These are phyloP conservation scores for Cybosia mesomella DNA, from an alignment of 2,888 invertebrate species.

Conservation along the genomic window DNA sequence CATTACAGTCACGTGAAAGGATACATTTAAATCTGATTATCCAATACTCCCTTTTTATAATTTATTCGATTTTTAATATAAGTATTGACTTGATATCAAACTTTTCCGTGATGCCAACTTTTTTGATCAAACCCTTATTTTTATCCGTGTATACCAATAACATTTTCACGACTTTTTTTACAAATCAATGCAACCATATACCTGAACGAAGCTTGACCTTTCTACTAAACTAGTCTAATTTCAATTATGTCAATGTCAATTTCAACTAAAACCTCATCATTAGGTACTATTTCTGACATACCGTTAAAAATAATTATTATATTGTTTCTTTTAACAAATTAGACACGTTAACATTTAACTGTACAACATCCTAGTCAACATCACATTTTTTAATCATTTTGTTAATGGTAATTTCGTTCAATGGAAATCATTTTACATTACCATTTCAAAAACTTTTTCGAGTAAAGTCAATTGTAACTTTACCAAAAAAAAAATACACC, in stretches of 20 bases:
- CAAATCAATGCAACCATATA: constrained; percentile 30
- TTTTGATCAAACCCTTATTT: constrained; percentile 33
- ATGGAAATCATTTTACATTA: not conserved
- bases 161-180: constrained; percentile 22
- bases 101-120: constrained; percentile 27
- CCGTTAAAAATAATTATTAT: constrained; percentile 59
- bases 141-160: constrained; percentile 22
- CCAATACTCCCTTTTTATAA: constrained; percentile 24
- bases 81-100: constrained; percentile 26
- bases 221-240: too few species aligned
- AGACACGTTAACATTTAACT: constrained; percentile 78
- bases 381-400: constrained; percentile 80
- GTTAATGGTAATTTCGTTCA: constrained; percentile 46
- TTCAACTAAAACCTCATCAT: constrained; percentile 55
- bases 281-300: constrained; percentile 56
- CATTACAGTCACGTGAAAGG: constrained; percentile 70
- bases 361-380: constrained; percentile 79
- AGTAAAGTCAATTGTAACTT: not conserved
- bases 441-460: not conserved
- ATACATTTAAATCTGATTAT: constrained; percentile 57
- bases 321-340: constrained; percentile 80
- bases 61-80: constrained; percentile 32
- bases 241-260: too few species aligned
- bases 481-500: not conserved
- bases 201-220: constrained; percentile 28